Evolutionary conservation across 2,797 vertebrate genomes (phyloP).

Genomic region (Amphiprion clarkii): DNA sequence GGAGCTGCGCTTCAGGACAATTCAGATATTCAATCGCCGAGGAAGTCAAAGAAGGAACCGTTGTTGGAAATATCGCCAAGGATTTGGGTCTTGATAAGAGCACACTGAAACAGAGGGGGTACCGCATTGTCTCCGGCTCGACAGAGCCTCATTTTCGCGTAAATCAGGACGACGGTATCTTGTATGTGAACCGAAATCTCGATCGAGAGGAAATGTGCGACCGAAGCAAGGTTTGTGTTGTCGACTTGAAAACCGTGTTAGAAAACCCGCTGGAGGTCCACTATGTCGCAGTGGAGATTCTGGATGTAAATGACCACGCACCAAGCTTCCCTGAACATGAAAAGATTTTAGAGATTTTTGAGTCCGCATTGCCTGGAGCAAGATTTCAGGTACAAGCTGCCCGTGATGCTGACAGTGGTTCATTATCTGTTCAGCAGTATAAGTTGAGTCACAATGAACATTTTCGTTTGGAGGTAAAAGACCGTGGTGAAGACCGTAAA

Average conservation of each 20-base stretch:
- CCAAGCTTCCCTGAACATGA: conserved; percentile 65
- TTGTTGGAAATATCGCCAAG: conserved; percentile 86
- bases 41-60: conserved; percentile 82
- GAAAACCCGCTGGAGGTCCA: conserved; percentile 85
- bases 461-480: conserved; percentile 74
- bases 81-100: conserved; percentile 84
- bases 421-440: conserved; percentile 81
- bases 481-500: conserved; percentile 73
- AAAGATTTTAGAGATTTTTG: conserved; percentile 57
- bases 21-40: conserved; percentile 82
- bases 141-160: conserved; percentile 78
- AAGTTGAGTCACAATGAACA: conserved; percentile 76
- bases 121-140: conserved; percentile 77
- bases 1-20: conserved; percentile 57
- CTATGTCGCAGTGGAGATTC: conserved; percentile 81
- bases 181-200: conserved; percentile 81
- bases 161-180: conserved; percentile 82
- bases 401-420: conserved; percentile 81
- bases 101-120: conserved; percentile 76
- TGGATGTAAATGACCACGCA: conserved; percentile 84
- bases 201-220: conserved; percentile 85
- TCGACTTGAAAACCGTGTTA: conserved; percentile 82
- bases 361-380: conserved; percentile 71
- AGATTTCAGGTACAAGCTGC: conserved; percentile 83
- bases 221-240: conserved; percentile 71